phyloP scores from a whole-genome alignment of 2,888 invertebrate genomes.

The Thysanoteuthis rhombus region DNA sequence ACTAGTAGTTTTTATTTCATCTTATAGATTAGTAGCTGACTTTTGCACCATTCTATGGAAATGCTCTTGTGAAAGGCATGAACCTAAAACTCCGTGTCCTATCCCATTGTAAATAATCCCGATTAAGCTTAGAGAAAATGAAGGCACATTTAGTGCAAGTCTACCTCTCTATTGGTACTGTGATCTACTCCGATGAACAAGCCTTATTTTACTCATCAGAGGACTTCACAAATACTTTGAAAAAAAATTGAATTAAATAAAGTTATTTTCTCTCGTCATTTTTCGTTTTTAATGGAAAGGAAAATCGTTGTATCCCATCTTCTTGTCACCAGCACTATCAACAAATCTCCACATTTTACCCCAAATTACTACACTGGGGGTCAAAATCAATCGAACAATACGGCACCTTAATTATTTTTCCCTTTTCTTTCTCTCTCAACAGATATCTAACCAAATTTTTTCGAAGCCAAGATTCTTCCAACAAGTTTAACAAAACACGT shows the following conservation, averaged over 20 bases:
- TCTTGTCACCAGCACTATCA: not conserved
- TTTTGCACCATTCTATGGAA: too few relatives aligned
- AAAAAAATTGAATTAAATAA: not conserved
- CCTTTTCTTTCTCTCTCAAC: not conserved
- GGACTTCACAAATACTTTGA: not conserved
- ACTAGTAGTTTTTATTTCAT: too few relatives aligned
- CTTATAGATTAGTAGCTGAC: too few relatives aligned
- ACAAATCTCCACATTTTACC: not conserved
- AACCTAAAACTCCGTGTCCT: not conserved
- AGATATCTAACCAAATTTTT: not conserved
- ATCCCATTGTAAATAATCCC: not conserved
- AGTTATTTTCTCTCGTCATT: not conserved
- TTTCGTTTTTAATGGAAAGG: not conserved
- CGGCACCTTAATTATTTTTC: not conserved
- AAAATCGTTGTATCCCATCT: not conserved
- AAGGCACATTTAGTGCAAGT: not conserved
- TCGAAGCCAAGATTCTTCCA: not conserved
- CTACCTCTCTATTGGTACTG: not conserved
- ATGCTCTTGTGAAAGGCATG: too few relatives aligned
- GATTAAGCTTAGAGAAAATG: not conserved
- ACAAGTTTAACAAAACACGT: not conserved
- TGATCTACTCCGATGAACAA: not conserved
- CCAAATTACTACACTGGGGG: not conserved
- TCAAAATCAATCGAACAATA: not conserved
- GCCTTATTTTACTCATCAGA: not conserved